Conservation (phyloP, 2,113 vertebrate species). For the Gadus macrocephalus region DNA sequence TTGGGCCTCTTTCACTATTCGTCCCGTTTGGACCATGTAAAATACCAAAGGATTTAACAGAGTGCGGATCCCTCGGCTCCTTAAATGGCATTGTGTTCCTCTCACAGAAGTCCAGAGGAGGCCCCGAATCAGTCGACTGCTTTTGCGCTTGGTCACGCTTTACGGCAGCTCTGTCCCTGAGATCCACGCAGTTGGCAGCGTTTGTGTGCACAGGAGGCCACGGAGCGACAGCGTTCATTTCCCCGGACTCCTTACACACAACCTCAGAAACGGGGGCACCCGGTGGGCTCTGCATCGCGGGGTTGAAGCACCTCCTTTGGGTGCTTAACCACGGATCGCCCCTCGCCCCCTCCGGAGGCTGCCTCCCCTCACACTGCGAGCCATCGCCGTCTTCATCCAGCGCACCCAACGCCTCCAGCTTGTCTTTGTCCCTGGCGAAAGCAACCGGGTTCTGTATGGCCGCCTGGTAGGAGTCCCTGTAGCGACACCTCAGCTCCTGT, state of each 20-base stretch:
- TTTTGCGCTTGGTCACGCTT: constrained; percentile 6
- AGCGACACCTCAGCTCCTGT: constrained; percentile 63
- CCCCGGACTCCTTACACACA: constrained; percentile 53
- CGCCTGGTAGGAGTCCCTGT: constrained; percentile 73
- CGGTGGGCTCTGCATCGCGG: constrained; percentile 16
- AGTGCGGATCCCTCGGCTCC: constrained; percentile 18
- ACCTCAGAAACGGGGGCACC: constrained; percentile 17
- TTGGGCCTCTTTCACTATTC: constrained; percentile 1
- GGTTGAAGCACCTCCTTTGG: constrained; percentile 25
- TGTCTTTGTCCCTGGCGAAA: constrained; percentile 42
- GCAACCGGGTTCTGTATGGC: constrained; percentile 68
- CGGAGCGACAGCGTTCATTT: constrained; percentile 35
- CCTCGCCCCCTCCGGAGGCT: constrained; percentile 13
- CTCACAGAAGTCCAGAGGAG: neutral
- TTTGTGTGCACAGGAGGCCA: constrained; percentile 39
- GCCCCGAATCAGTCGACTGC: constrained; percentile 3
- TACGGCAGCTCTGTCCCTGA: constrained; percentile 10
- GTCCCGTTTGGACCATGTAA: constrained; percentile 23
- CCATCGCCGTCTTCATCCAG: constrained; percentile 59
- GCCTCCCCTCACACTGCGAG: constrained; percentile 17
- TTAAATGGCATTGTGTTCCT: constrained; percentile 25
- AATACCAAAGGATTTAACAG: constrained; percentile 7
- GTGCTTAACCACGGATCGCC: constrained; percentile 19
- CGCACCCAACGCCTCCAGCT: constrained; percentile 49
- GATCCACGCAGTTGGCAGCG: neutral